Conservation (phyloP, 2,113 vertebrate genomes). For the Strigops habroptila region DNA sequence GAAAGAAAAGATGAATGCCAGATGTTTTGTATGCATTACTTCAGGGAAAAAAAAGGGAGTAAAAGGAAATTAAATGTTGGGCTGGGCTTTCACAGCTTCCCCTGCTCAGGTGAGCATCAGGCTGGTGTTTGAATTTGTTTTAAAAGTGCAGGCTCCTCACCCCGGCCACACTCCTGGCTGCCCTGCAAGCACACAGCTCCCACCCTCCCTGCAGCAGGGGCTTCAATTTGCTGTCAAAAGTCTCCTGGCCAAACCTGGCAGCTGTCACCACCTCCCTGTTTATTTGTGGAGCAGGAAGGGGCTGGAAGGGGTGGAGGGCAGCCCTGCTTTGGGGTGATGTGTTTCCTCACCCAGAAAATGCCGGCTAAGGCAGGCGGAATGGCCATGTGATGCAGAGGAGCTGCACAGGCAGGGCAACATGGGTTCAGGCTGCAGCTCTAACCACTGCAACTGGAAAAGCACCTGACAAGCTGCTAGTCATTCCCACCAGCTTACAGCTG, state of each 20-base stretch:
- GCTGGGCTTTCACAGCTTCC: not conserved
- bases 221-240: constrained; percentile 47
- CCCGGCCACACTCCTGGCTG: not conserved
- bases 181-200: not conserved
- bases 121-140: not conserved
- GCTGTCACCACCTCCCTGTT: constrained; percentile 62
- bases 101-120: not conserved
- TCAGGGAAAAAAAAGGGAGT: not conserved
- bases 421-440: not conserved
- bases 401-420: not conserved
- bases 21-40: constrained; percentile 27
- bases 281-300: constrained; percentile 53
- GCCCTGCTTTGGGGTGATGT: not conserved
- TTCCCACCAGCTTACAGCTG: not conserved
- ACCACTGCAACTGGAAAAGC: not conserved
- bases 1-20: constrained; percentile 61
- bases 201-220: not conserved
- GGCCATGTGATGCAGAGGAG: accelerated
- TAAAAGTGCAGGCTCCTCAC: not conserved
- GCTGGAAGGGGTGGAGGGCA: not conserved
- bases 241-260: constrained; percentile 17
- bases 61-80: constrained; percentile 14
- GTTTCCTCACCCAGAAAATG: not conserved
- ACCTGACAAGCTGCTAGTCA: not conserved
- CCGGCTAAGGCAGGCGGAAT: accelerated